Conservation (phyloP, 2,113 vertebrate species). For the Silurus asotus region DNA sequence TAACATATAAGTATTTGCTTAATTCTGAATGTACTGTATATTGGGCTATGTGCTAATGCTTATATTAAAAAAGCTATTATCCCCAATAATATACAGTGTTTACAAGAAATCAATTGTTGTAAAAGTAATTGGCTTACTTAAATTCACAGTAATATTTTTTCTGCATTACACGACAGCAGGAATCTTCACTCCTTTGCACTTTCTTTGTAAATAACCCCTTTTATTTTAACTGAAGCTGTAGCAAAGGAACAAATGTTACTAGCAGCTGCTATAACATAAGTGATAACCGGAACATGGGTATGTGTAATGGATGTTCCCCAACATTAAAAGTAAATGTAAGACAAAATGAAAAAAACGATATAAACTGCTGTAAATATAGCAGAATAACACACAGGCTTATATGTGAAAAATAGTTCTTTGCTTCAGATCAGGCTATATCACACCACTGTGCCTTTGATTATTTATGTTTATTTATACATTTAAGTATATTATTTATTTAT, state of each 20-base stretch:
- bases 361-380: background rate
- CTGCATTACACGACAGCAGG: background rate
- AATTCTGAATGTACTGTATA: background rate
- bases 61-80: background rate
- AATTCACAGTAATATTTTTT: background rate
- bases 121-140: too few relatives aligned
- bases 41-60: background rate
- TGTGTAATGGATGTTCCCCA: background rate
- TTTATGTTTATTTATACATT: background rate
- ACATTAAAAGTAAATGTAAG: background rate
- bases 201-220: background rate
- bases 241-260: background rate
- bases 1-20: background rate
- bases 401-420: background rate
- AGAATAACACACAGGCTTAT: background rate
- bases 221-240: background rate
- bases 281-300: background rate
- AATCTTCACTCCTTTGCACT: background rate
- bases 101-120: too few relatives aligned
- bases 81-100: background rate
- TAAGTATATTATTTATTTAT: too few relatives aligned
- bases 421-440: background rate
- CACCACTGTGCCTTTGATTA: background rate
- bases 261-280: background rate
- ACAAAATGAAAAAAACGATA: background rate